Evolutionary conservation across 2,888 invertebrate genomes (phyloP).

Genomic region (Ennomos fuscantarius): DNA sequence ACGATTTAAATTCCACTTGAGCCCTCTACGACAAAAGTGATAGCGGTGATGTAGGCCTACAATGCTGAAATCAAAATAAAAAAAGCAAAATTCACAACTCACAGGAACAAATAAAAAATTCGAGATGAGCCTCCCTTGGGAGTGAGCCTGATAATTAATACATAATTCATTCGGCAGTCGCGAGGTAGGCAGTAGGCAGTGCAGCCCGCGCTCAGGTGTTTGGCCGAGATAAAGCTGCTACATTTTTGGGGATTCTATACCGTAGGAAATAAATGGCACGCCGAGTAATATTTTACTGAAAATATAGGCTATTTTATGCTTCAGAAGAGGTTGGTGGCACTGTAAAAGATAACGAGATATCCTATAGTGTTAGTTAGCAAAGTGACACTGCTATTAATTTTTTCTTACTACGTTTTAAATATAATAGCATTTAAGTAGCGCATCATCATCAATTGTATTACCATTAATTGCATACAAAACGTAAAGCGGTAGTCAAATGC

Average conservation of each 20-base stretch:
- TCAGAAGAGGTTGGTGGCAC: too few relatives aligned
- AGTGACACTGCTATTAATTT: too few relatives aligned
- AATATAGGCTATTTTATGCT: not conserved
- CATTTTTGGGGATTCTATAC: conserved; percentile 18
- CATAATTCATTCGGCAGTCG: conserved; percentile 19
- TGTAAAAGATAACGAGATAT: too few relatives aligned
- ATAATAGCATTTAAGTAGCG: too few relatives aligned
- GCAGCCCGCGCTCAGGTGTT: conserved; percentile 23
- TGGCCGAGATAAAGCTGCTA: conserved; percentile 24
- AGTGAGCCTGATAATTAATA: conserved; percentile 20
- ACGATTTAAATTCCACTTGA: too few relatives aligned
- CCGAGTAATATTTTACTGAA: conserved; percentile 14
- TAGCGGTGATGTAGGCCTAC: not conserved
- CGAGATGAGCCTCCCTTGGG: conserved; percentile 8
- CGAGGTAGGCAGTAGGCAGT: not conserved
- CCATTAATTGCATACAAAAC: too few relatives aligned
- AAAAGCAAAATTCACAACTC: conserved; percentile 12
- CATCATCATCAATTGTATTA: too few relatives aligned
- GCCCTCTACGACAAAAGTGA: too few relatives aligned
- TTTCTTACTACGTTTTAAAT: too few relatives aligned
- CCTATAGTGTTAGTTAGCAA: too few relatives aligned
- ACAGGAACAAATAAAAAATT: conserved; percentile 12
- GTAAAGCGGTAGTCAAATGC: too few relatives aligned
- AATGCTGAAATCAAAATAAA: conserved; percentile 1
- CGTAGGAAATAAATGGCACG: conserved; percentile 14